Conservation (phyloP, 2,888 invertebrate species). For the Merodon equestris region DNA sequence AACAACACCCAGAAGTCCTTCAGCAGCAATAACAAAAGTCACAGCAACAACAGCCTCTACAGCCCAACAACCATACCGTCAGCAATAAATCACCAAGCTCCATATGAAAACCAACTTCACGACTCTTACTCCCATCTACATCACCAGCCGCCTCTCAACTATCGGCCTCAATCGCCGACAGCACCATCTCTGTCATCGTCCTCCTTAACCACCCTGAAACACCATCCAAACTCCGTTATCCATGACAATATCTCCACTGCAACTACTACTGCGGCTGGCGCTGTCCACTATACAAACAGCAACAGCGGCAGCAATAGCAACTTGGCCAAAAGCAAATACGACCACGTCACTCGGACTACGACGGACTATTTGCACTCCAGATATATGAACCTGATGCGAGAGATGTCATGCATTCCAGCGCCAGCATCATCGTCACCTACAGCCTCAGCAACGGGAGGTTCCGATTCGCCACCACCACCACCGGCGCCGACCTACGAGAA, state of each 20-base stretch:
- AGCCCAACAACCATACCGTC: slow-evolving; percentile 66
- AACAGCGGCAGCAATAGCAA: slow-evolving; percentile 54
- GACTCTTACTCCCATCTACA: slow-evolving; percentile 67
- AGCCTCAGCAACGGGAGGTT: slow-evolving; percentile 35
- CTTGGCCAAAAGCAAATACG: slow-evolving; percentile 70
- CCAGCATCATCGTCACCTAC: slow-evolving; percentile 59
- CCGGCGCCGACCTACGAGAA: slow-evolving; percentile 49
- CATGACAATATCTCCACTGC: slow-evolving; percentile 49
- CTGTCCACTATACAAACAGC: slow-evolving; percentile 55
- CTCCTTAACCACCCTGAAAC: slow-evolving; percentile 50
- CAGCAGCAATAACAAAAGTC: slow-evolving; percentile 62
- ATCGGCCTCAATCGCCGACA: slow-evolving; percentile 53
- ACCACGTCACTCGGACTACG: slow-evolving; percentile 69
- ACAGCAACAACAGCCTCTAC: slow-evolving; percentile 57
- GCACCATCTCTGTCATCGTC: slow-evolving; percentile 56
- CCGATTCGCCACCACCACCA: slow-evolving; percentile 64
- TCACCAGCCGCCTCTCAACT: slow-evolving; percentile 60
- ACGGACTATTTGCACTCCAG: slow-evolving; percentile 72
- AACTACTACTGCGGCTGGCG: slow-evolving; percentile 20
- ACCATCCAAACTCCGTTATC: slow-evolving; percentile 34
- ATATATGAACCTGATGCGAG: slow-evolving; percentile 68
- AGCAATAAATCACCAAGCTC: slow-evolving; percentile 69
- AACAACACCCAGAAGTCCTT: slow-evolving; percentile 69
- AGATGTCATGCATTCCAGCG: slow-evolving; percentile 65
- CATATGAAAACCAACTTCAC: slow-evolving; percentile 55